Evolutionary conservation across 2,888 invertebrate genomes (phyloP).

Genomic region (Hirtodrosophila histrioides): DNA sequence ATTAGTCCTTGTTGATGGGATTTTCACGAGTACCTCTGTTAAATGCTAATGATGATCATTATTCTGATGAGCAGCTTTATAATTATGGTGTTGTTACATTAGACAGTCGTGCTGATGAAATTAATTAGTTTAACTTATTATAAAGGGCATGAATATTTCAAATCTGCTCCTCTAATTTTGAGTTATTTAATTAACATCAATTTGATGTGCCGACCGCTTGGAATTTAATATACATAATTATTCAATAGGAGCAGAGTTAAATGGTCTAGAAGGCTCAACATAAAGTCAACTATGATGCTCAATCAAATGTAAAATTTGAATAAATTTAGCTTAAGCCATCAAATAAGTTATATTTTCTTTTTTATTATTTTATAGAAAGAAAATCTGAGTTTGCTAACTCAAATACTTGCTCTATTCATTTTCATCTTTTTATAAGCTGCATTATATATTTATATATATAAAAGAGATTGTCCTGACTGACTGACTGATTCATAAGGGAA

Average conservation of each 20-base stretch:
- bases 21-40: conserved; percentile 30
- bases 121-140: conserved; percentile 47
- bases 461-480: too few relatives aligned
- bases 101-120: conserved; percentile 25
- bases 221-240: neutral
- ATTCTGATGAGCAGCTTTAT: conserved; percentile 18
- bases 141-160: conserved; percentile 7
- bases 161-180: conserved; percentile 10
- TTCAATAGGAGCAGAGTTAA: neutral
- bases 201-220: neutral
- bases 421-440: too few relatives aligned
- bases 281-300: too few relatives aligned
- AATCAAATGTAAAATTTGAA: too few relatives aligned
- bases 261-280: too few relatives aligned
- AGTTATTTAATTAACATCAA: conserved; percentile 16
- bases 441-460: too few relatives aligned
- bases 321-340: too few relatives aligned
- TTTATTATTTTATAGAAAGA: too few relatives aligned
- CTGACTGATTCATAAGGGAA: too few relatives aligned
- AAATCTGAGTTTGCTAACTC: too few relatives aligned
- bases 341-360: too few relatives aligned
- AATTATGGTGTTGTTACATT: conserved; percentile 13
- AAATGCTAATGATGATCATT: conserved; percentile 29
- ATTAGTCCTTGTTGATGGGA: conserved; percentile 38
- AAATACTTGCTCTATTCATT: too few relatives aligned